Conservation (phyloP, 2,888 invertebrate species). For the Rhagophthalmus giganteus region DNA sequence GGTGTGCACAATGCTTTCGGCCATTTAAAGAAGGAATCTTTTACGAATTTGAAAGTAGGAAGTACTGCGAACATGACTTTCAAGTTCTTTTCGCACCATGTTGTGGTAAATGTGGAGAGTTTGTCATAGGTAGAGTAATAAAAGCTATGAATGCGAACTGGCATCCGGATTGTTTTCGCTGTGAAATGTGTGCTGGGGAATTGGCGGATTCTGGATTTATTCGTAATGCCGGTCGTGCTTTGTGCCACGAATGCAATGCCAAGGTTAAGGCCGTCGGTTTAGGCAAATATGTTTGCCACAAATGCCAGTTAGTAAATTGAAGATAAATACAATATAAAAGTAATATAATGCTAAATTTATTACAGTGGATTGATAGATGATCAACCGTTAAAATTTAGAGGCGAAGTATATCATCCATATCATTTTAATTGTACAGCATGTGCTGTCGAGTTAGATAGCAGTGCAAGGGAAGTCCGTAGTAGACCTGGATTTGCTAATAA, state of each 20-base stretch:
- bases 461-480: slow-evolving; percentile 93
- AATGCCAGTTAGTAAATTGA: slow-evolving; percentile 93
- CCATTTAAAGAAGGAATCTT: slow-evolving; percentile 97
- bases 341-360: too few relatives aligned
- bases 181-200: slow-evolving; percentile 88
- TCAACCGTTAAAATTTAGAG: slow-evolving; percentile 86
- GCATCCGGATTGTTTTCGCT: slow-evolving; percentile 98
- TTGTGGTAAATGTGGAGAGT: slow-evolving; percentile 79
- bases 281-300: slow-evolving; percentile 97
- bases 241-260: slow-evolving; percentile 97
- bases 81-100: slow-evolving; percentile 89
- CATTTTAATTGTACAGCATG: slow-evolving; percentile 97
- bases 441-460: slow-evolving; percentile 89
- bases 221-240: slow-evolving; percentile 80
- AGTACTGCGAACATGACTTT: slow-evolving; percentile 99
- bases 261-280: slow-evolving; percentile 92
- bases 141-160: slow-evolving; percentile 99
- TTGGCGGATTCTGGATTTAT: slow-evolving; percentile 97
- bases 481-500: slow-evolving; percentile 87
- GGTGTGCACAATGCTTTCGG: slow-evolving; percentile 98
- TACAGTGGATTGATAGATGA: slow-evolving; percentile 87
- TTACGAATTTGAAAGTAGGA: slow-evolving; percentile 98
- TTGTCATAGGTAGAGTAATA: slow-evolving; percentile 97
- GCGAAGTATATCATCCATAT: slow-evolving; percentile 98
- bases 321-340: too few relatives aligned